A percentile compares a stretch with the other conserved stretches of the same genome.
phyloP scores from a whole-genome alignment of 2,113 vertebrate species.

The Columbina picui region DNA sequence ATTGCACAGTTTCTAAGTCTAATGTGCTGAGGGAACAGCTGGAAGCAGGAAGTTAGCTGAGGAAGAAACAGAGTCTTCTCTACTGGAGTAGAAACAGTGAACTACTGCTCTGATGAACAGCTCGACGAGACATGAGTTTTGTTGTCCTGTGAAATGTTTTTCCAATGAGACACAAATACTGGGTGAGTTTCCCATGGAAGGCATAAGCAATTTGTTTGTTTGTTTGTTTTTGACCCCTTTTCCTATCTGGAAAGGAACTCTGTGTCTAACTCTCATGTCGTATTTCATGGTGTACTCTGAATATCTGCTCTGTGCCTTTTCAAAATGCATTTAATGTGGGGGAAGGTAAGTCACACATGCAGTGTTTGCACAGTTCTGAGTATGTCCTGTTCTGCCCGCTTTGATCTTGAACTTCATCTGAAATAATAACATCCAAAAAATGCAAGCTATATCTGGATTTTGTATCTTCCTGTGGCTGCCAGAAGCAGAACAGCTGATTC shows the following conservation, averaged over 20 bases:
- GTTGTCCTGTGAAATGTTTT: neutral
- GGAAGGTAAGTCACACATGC: neutral
- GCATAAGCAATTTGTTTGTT: neutral
- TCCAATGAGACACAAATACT: neutral
- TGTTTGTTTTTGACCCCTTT: neutral
- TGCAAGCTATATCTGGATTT: neutral
- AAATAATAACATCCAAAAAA: neutral
- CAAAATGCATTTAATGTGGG: neutral
- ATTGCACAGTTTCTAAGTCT: neutral
- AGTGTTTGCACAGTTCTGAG: neutral
- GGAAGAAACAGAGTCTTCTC: neutral
- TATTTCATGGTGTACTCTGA: neutral
- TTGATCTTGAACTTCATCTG: neutral
- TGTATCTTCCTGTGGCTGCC: neutral
- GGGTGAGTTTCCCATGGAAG: neutral
- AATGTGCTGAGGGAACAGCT: neutral
- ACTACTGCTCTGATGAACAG: neutral
- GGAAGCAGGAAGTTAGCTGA: neutral
- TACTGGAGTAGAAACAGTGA: neutral
- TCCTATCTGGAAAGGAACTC: neutral
- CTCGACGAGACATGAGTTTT: neutral
- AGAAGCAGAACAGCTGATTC: conserved; percentile 13
- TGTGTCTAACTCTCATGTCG: neutral
- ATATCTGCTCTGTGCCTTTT: neutral
- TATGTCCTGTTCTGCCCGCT: neutral